Evolutionary conservation across 2,888 invertebrate species (phyloP), one percentile per base, ranked within the genome.

Genomic region (Marasmarcha lunaedactyla): DNA sequence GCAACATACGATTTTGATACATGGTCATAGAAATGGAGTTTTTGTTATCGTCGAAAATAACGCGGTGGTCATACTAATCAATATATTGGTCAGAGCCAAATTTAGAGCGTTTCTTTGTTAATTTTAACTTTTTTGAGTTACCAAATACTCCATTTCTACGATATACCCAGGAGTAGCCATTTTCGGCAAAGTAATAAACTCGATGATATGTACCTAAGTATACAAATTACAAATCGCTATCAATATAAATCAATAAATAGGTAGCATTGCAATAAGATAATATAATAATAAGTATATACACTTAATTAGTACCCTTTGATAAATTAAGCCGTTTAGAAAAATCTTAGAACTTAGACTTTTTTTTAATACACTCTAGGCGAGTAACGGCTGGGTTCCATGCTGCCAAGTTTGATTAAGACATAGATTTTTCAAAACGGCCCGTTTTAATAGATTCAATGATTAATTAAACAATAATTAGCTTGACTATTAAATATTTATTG

Each of bases 121-220:
- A n/a, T n/a, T n/a, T n/a, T n/a, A n/a, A n/a, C n/a, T n/a, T n/a
- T n/a, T n/a, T n/a, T n/a, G n/a, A n/a, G n/a, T n/a, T n/a, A n/a
- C n/a, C n/a, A 11, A 30, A 56, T 57, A 41, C 46, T 65, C 70
- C 70, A 71, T 67, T 63, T 63, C 60, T 66, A 70, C 67, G 69
- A 66, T 69, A 67, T 72, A 61, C 69, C 71, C 71, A 63, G 57
- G 20, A 20, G 3, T 20, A 20, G 20, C 20, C 20, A 20, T 20
- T 20, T 20, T 20, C 20, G 20, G 20, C 20, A 20, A 20, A 20
- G 4, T 49, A 65, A 72, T 57, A 68, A 20, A 71, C 61, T 72
- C 66, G 62, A 73, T 81, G 81, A 81, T 81, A 81, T 81, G 81
- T 81, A 70, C 77, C 69, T 74, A 79, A 72, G 70, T 79, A 79